phyloP scores from a whole-genome alignment of 2,888 invertebrate genomes.

The Timandra comae region DNA sequence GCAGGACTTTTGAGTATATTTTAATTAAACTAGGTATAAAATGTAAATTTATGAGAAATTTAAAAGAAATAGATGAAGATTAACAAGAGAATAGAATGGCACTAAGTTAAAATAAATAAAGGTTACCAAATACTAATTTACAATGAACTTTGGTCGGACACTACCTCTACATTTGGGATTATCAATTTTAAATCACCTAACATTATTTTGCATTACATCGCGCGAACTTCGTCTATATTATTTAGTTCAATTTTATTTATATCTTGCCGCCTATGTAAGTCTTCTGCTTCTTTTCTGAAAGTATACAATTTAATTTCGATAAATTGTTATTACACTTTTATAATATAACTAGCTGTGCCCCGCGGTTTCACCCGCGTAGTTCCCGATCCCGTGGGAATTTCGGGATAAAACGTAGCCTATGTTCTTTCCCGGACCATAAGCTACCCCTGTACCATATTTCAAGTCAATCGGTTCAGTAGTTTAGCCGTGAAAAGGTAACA shows the following conservation, averaged over 20 bases:
- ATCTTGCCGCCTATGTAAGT: constrained; percentile 54
- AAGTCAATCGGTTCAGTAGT: too few species aligned
- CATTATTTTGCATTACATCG: constrained; percentile 43
- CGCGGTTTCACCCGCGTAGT: too few species aligned
- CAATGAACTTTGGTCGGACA: constrained; percentile 69
- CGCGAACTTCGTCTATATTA: constrained; percentile 50
- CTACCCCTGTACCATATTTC: too few species aligned
- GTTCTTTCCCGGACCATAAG: too few species aligned
- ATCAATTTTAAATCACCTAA: constrained; percentile 18
- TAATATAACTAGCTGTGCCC: background rate
- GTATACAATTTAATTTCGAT: constrained; percentile 1
- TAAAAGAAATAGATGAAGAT: constrained; percentile 12
- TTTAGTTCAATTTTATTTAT: constrained; percentile 45
- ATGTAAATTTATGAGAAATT: constrained; percentile 9
- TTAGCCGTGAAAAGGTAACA: too few species aligned
- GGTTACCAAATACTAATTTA: constrained; percentile 32
- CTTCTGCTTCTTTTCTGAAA: constrained; percentile 67
- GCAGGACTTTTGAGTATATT: constrained; percentile 37
- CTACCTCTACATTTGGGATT: constrained; percentile 67
- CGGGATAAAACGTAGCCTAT: too few species aligned
- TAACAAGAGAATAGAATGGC: constrained; percentile 37
- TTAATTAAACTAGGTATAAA: constrained; percentile 3
- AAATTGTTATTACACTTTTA: too few species aligned
- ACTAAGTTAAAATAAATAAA: constrained; percentile 41
- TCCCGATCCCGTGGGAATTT: too few species aligned